Conservation (phyloP, 2,888 invertebrate genomes). For the Trypoxylon attenuatum region DNA sequence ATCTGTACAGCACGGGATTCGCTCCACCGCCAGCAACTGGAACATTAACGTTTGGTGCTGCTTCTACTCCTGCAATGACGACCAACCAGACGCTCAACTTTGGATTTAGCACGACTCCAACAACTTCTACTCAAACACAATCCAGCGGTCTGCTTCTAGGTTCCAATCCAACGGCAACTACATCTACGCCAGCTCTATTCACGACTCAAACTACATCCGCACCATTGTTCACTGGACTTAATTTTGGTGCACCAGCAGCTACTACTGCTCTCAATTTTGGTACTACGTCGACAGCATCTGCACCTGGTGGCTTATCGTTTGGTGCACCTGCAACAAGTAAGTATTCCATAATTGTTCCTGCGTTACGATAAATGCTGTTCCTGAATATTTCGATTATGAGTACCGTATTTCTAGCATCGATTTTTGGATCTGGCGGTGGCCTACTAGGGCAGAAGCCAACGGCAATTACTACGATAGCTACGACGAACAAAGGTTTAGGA, state of each 20-base stretch:
- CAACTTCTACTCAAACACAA: slow-evolving; percentile 51
- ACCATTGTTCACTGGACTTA: slow-evolving; percentile 57
- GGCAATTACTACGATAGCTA: slow-evolving; percentile 60
- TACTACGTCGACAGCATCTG: slow-evolving; percentile 57
- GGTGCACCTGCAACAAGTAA: slow-evolving; percentile 56
- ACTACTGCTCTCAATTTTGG: slow-evolving; percentile 68
- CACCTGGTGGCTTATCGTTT: slow-evolving; percentile 59
- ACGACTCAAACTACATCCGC: slow-evolving; percentile 59
- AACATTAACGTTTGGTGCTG: slow-evolving; percentile 57
- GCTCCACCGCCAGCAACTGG: slow-evolving; percentile 50
- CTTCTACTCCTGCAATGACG: slow-evolving; percentile 52
- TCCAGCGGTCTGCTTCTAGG: slow-evolving; percentile 63
- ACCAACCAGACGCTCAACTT: slow-evolving; percentile 56
- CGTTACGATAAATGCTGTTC: too few relatives aligned
- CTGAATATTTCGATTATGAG: too few relatives aligned
- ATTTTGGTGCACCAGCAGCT: slow-evolving; percentile 65
- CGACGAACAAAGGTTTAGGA: slow-evolving; percentile 81
- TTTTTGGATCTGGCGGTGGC: slow-evolving; percentile 61
- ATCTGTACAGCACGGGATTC: slow-evolving; percentile 55
- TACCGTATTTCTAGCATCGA: slow-evolving; percentile 58
- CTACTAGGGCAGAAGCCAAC: slow-evolving; percentile 64
- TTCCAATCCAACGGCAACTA: slow-evolving; percentile 40
- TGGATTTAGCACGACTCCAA: slow-evolving; percentile 55
- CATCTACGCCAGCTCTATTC: slow-evolving; percentile 53
- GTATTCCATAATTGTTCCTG: neutral